A percentile compares a stretch with the other conserved stretches of the same genome.
Evolutionary conservation across 2,888 invertebrate species (phyloP).

Genomic region (Pyrochroa serraticornis): DNA sequence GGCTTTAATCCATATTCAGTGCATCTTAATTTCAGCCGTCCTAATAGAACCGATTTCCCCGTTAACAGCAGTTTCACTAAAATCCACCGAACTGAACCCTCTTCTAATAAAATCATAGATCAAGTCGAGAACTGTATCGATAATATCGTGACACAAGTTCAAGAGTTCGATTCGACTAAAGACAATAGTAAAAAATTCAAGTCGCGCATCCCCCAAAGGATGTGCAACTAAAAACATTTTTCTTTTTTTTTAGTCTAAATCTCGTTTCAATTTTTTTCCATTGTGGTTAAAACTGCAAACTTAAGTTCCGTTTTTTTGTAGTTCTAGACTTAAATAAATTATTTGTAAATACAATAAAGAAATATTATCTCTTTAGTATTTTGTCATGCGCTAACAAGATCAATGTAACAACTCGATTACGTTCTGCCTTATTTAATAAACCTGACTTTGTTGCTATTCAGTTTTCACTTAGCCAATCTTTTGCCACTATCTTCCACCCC

Average conservation of each 20-base stretch:
- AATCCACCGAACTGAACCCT: conserved; percentile 31
- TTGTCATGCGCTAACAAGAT: too few relatives aligned
- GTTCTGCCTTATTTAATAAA: too few relatives aligned
- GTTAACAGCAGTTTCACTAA: conserved; percentile 31
- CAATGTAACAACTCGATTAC: too few relatives aligned
- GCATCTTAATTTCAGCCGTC: conserved; percentile 37
- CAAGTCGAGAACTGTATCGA: conserved; percentile 39
- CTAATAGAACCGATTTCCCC: conserved; percentile 32
- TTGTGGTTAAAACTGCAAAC: conserved; percentile 10
- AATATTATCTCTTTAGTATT: too few relatives aligned
- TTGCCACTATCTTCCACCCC: too few relatives aligned
- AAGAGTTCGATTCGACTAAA: conserved; percentile 35
- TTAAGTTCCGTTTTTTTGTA: conserved; percentile 5
- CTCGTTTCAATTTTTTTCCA: conserved; percentile 5
- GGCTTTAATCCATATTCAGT: conserved; percentile 29
- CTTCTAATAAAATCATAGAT: conserved; percentile 32
- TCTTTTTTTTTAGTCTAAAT: conserved; percentile 12
- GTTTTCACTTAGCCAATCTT: too few relatives aligned
- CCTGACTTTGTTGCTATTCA: too few relatives aligned
- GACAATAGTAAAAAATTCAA: conserved; percentile 39
- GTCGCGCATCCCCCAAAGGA: conserved; percentile 45
- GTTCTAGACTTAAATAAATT: too few relatives aligned
- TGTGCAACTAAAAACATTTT: conserved; percentile 40
- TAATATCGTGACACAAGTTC: conserved; percentile 45
- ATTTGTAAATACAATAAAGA: too few relatives aligned